Conservation (phyloP, 2,888 invertebrate species). For the Cryptocephalus primarius region DNA sequence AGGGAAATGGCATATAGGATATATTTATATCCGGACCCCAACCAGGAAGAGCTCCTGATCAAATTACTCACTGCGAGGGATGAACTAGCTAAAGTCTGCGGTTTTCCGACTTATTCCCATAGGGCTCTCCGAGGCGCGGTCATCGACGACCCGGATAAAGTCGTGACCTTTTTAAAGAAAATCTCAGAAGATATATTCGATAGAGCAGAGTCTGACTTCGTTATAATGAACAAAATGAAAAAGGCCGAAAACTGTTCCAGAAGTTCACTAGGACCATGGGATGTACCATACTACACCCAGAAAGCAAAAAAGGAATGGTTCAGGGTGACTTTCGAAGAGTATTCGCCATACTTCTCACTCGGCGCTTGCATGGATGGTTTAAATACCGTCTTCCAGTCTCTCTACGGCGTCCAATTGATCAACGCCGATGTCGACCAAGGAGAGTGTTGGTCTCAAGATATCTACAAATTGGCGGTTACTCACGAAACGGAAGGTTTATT, state of each 20-base stretch:
- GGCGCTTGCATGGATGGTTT: conserved; percentile 96
- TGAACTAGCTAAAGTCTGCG: conserved; percentile 76
- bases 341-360: conserved; percentile 78
- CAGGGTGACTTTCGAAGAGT: conserved; percentile 52
- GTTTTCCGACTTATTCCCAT: conserved; percentile 81
- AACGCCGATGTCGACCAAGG: conserved; percentile 60
- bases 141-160: conserved; percentile 69
- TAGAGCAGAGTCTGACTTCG: conserved; percentile 65
- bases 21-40: conserved; percentile 66
- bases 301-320: conserved; percentile 62
- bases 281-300: conserved; percentile 74
- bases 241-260: conserved; percentile 25
- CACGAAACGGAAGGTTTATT: conserved; percentile 71
- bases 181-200: conserved; percentile 59
- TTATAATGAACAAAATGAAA: conserved; percentile 67
- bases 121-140: conserved; percentile 82
- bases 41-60: conserved; percentile 65
- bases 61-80: conserved; percentile 64
- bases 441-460: conserved; percentile 61
- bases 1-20: conserved; percentile 83
- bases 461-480: conserved; percentile 86
- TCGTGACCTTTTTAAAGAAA: conserved; percentile 67
- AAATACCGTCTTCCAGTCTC: conserved; percentile 70
- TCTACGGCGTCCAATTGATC: conserved; percentile 73
- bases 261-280: conserved; percentile 58